Evolutionary conservation across 2,888 invertebrate species (phyloP).

Genomic region (Tiphia femorata): DNA sequence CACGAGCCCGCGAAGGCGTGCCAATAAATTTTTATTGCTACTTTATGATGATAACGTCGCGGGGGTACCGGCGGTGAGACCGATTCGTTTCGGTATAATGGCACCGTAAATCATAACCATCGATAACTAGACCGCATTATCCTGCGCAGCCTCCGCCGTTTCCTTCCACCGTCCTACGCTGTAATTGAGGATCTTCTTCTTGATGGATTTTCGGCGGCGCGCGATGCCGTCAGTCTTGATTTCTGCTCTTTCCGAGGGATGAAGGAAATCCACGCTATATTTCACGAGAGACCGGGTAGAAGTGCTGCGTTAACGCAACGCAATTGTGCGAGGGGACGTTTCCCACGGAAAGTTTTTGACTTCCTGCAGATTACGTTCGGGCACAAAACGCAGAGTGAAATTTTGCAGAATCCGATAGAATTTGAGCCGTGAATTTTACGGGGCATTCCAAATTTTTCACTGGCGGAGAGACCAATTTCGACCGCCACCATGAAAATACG

Average conservation of each 20-base stretch:
- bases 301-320: no score
- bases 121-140: slow-evolving; percentile 44
- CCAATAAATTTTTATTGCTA: slow-evolving; percentile 67
- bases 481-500: no score
- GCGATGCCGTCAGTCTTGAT: slow-evolving; percentile 8
- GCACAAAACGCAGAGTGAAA: no score
- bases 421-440: no score
- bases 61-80: slow-evolving; percentile 48
- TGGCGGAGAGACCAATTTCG: no score
- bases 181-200: slow-evolving; percentile 31
- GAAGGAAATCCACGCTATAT: background rate
- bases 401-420: no score
- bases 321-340: no score
- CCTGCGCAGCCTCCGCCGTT: slow-evolving; percentile 5
- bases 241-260: background rate
- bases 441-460: no score
- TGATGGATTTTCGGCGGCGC: slow-evolving; percentile 39
- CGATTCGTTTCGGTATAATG: slow-evolving; percentile 62
- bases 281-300: no score
- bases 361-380: no score
- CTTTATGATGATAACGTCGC: slow-evolving; percentile 61
- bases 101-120: slow-evolving; percentile 51
- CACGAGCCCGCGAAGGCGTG: slow-evolving; percentile 39
- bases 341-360: no score
- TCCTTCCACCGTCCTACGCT: no score